A percentile compares a stretch with the other conserved stretches of the same genome.
phyloP scores from a whole-genome alignment of 2,797 vertebrate species.

The Falco biarmicus region DNA sequence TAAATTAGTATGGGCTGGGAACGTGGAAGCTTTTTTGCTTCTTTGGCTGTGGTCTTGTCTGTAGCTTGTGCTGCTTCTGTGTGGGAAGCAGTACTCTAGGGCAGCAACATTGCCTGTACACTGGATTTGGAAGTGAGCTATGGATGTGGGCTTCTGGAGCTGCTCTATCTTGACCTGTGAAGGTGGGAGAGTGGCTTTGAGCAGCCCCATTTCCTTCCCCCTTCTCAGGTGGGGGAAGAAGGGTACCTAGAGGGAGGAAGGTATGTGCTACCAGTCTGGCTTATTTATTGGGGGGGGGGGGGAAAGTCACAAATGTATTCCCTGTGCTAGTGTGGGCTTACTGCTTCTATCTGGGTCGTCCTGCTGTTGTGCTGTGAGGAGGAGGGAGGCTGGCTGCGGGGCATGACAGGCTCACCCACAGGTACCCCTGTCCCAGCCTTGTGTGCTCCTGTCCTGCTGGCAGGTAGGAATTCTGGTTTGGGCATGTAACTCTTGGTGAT shows the following conservation, averaged over 20 bases:
- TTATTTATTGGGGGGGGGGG: fast-evolving
- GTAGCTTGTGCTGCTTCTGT: fast-evolving
- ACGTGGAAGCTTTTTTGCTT: fast-evolving
- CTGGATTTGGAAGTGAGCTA: fast-evolving
- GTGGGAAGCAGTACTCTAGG: fast-evolving
- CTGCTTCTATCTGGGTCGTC: fast-evolving
- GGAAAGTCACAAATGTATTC: fast-evolving
- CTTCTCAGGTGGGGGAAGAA: background rate
- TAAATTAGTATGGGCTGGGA: background rate
- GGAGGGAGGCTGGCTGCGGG: background rate
- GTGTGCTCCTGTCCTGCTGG: fast-evolving
- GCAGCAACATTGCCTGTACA: fast-evolving
- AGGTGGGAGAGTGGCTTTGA: background rate
- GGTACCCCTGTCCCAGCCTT: fast-evolving
- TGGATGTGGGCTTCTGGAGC: fast-evolving
- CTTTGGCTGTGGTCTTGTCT: fast-evolving
- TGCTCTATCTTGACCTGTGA: fast-evolving
- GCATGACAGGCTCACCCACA: fast-evolving
- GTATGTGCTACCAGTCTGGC: background rate
- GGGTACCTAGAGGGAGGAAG: background rate
- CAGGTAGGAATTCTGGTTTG: background rate
- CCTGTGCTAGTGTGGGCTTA: fast-evolving
- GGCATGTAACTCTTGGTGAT: fast-evolving
- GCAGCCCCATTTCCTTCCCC: fast-evolving
- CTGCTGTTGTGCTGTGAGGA: fast-evolving